Percentiles rank a stretch among this genome's conserved stretches.
phyloP scores from a whole-genome alignment of 2,888 invertebrate genomes.

The Embidobia sp. region DNA sequence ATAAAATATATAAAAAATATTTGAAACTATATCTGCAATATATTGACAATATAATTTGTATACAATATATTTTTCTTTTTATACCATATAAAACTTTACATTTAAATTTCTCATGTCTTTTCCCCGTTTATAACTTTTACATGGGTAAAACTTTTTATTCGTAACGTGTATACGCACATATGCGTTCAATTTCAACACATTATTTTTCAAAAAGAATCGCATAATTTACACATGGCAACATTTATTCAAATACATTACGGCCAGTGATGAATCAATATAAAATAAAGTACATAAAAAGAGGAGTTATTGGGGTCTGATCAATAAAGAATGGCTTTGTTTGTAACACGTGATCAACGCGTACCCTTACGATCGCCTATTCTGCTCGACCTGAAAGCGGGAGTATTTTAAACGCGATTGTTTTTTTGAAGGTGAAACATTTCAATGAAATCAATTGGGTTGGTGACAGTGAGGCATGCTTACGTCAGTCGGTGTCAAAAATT shows the following conservation, averaged over 20 bases:
- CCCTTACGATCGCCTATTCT: conserved; percentile 70
- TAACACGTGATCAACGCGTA: conserved; percentile 63
- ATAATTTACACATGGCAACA: conserved; percentile 36
- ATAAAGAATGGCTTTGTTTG: conserved; percentile 52
- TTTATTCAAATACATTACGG: conserved; percentile 37
- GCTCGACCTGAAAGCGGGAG: conserved; percentile 71
- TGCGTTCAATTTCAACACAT: no score
- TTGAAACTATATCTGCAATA: no score
- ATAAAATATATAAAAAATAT: background rate
- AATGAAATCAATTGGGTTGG: conserved; percentile 76
- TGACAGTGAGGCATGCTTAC: conserved; percentile 28
- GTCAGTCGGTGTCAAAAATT: conserved; percentile 10
- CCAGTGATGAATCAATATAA: conserved; percentile 42
- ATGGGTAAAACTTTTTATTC: no score
- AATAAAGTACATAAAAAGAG: conserved; percentile 38
- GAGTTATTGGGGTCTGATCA: conserved; percentile 53
- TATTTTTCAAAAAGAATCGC: no score
- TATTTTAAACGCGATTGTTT: conserved; percentile 78
- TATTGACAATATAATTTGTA: no score
- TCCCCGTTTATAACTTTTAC: no score
- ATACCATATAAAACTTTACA: no score
- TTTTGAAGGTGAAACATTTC: conserved; percentile 74
- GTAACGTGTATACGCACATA: no score
- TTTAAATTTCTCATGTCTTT: no score
- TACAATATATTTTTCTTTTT: no score